Base-by-base conservation (phyloP, 2,888 invertebrate genomes). In the Athalia rosae region DNA sequence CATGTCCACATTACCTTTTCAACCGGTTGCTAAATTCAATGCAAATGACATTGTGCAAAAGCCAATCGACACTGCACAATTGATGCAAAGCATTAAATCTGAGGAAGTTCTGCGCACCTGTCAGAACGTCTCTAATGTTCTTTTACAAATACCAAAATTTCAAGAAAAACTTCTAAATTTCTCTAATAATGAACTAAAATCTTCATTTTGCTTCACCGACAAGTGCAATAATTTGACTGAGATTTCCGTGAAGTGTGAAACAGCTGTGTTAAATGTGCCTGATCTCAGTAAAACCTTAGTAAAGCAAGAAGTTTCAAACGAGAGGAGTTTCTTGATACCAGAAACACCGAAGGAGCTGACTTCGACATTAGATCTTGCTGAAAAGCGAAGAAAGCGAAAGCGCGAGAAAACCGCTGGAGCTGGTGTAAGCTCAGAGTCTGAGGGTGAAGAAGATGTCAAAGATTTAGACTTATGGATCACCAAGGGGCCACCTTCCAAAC, bases 381-480 rank as follows among this genome's bases (percentile, higher is more conserved):
- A 93, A 81, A 92, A 91, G 83, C 87, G 91, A 78, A 91, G 91
- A 82, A 90, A 91, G 74, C 81, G 91, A 62, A 90, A 91, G 66
- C 86, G 92, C 50, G 88, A 88, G 77, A 84, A 80, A 48, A 85
- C 82, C 53, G 63, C 81, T 0, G 79, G 83, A 7, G 62, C 79
- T 6, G 81, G 90, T 76, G 92, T 91, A 4, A 92, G 91, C 83
- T 92, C 92, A 59, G 93, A 90, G 77, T 91, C 91, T 11, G 91
- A 91, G 53, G 88, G 84, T 48, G 90, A 91, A 1, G 92, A 91
- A 56, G 91, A 92, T 2, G 90, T 91, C 77, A 89, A 92, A 62
- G 89, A 90, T 77, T 88, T 91, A 80, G 92, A 93, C 79, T 84
- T 91, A n/a, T 91, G 90, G 88, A 92, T 94, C 43, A 93, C 92